Evolutionary conservation across 2,797 vertebrate genomes (phyloP).

Genomic region (Uromys caudimaculatus): DNA sequence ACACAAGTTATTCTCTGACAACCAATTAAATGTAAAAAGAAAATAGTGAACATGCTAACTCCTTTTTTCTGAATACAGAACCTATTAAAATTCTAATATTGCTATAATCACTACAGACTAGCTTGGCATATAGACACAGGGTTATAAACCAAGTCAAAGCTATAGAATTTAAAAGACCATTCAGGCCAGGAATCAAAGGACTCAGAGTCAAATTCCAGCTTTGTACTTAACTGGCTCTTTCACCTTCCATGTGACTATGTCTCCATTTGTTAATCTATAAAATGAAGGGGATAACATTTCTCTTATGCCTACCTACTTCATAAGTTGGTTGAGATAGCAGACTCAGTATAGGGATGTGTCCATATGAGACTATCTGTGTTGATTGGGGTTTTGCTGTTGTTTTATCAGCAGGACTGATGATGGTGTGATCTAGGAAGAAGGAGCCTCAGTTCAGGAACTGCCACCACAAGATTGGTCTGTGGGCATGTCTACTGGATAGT

Average conservation of each 20-base stretch:
- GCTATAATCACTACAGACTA: conserved; percentile 43
- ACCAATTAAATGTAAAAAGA: not conserved
- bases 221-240: conserved; percentile 20
- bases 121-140: not conserved
- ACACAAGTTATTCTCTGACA: not conserved
- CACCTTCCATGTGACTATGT: not conserved
- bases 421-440: not conserved
- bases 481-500: not conserved
- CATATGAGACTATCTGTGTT: not conserved
- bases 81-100: conserved; percentile 28
- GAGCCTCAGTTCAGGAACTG: not conserved
- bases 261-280: conserved; percentile 30
- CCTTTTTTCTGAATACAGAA: conserved; percentile 25
- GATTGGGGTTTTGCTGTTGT: not conserved
- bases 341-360: conserved; percentile 15
- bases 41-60: not conserved
- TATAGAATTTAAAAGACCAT: conserved; percentile 2
- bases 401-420: not conserved
- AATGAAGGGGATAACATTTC: not conserved
- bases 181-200: conserved; percentile 32
- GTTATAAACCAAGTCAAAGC: not conserved
- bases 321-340: not conserved
- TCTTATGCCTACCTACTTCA: not conserved
- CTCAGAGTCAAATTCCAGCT: not conserved
- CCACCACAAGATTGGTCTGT: not conserved